Base-by-base conservation (phyloP, 2,797 vertebrate genomes). In the Benthosema pterotum region DNA sequence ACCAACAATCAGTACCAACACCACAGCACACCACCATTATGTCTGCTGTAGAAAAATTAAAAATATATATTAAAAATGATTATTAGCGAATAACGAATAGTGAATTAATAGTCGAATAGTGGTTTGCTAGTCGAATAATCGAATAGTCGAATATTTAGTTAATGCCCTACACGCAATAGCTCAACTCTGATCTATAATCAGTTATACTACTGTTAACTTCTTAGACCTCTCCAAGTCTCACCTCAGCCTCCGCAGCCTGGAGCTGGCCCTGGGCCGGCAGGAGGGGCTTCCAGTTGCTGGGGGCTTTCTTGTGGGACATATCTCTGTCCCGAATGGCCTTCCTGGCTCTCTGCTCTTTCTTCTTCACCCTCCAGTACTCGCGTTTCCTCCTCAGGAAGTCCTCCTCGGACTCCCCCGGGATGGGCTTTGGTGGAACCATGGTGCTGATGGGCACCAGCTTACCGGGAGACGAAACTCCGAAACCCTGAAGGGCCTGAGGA, bases 341-440 rank as follows among this genome's bases (percentile, higher is more conserved):
- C 71, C 86, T 88, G 42, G 92, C 92, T 68, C 93, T 88, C 75
- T 94, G 93, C 54, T 94, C 91, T 77, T 92, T 92, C 83, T 94
- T 94, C 45, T 92, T 93, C 3, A 93, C 82, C 77, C 93, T 91
- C 93, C 93, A 94, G 55, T 91, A 91, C 71, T 93, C 92, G 42
- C 93, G 75, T 74, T 90, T 93, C 73, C 85, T 89, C 72, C 57
- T 85, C 70, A 91, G 69, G 16, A 90, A 85, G 18, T 93, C 91
- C 42, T 92, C 91, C 38, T 90, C 78, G 0, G 84, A 72, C 69
- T 91, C 83, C 7, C 85, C 88, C 0, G 78, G 77, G 48, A 85
- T 42, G 3, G 55, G 83, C 66, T 87, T 91, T 0, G 89, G 87
- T 3, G 88, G 85, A 42, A 65, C 79, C 80, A 86, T 32, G 58